Evolutionary conservation across 2,797 vertebrate species (phyloP), one percentile per base, ranked within the genome.

Genomic region (Eulemur mongoz): DNA sequence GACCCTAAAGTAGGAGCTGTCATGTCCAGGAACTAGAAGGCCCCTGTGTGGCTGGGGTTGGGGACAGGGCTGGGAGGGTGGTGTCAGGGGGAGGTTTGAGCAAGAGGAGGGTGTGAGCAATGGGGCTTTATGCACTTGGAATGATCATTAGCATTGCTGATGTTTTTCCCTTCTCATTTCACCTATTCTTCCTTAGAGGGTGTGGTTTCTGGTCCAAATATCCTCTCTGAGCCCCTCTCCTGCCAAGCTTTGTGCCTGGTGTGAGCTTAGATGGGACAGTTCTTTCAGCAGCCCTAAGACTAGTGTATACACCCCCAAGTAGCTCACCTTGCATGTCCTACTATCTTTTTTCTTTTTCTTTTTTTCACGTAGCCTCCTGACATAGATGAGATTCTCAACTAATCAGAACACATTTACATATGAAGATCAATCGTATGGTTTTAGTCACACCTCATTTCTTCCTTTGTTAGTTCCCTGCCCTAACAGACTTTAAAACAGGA

Each of bases 1-100:
- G 52, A 65, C 27, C 14, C 23, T 27, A 6, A 43, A 48, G 67
- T 22, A 70, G 69, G 38, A 63, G 45, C 10, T 54, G 14, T 45
- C 30, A 17, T 13, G 15, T 50, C 27, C 18, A 8, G 52, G n/a
- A 91, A 5, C 20, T 35, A 25, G 59, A 84, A 57, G 45, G n/a
- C 61, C 11, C 5, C 38, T 2, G 0, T 9, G 13, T 59, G 50
- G 30, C 38, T 82, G 6, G 40, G 17, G 18, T 5, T 15, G 0
- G 14, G 20, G 4, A 4, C 17, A 4, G 23, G 2, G 25, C 13
- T 8, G 61, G 35, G 2, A 1, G 25, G 10, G 18, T 10, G n/a
- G 1, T 11, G 25, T 12, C 4, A 5, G 38, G 17, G 5, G 45
- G 45, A 12, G 14, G 45, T 48, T 23, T 73, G 35, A 22, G 38